These are phyloP conservation scores for Spea bombifrons DNA, from an alignment of 2,113 vertebrate genomes.

Conservation along the genomic window DNA sequence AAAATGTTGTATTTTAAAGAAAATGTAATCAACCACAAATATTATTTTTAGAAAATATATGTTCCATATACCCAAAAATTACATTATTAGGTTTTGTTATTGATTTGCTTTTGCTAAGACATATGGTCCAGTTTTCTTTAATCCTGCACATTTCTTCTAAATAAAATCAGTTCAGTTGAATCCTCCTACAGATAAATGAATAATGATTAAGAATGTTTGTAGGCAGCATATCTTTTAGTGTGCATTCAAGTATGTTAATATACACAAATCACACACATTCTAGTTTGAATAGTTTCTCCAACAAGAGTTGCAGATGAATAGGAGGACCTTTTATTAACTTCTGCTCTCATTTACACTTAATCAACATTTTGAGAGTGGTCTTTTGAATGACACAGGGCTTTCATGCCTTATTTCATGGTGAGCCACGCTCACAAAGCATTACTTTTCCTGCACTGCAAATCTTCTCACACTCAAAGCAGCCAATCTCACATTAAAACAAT, in stretches of 20 bases:
- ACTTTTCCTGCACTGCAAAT: conserved; percentile 28
- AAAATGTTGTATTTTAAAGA: too few relatives aligned
- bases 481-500: conserved; percentile 3
- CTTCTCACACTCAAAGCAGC: conserved; percentile 16
- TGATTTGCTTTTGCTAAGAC: too few relatives aligned
- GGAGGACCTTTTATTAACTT: conserved; percentile 42
- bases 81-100: too few relatives aligned
- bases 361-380: conserved; percentile 34
- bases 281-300: conserved; percentile 35
- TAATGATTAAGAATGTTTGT: conserved; percentile 20
- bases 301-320: conserved; percentile 34
- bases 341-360: conserved; percentile 38
- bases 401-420: conserved; percentile 11
- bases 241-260: conserved; percentile 39
- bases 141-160: neutral
- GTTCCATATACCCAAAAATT: too few relatives aligned
- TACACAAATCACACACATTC: conserved; percentile 46
- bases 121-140: neutral
- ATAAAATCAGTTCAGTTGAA: conserved; percentile 20
- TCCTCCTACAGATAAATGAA: conserved; percentile 23
- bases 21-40: too few relatives aligned
- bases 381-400: conserved; percentile 38
- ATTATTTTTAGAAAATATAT: too few relatives aligned
- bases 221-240: conserved; percentile 20
- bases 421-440: conserved; percentile 28